These are phyloP conservation scores for Dasysyrphus tricinctus DNA, from an alignment of 2,888 invertebrate species.

Conservation along the genomic window DNA sequence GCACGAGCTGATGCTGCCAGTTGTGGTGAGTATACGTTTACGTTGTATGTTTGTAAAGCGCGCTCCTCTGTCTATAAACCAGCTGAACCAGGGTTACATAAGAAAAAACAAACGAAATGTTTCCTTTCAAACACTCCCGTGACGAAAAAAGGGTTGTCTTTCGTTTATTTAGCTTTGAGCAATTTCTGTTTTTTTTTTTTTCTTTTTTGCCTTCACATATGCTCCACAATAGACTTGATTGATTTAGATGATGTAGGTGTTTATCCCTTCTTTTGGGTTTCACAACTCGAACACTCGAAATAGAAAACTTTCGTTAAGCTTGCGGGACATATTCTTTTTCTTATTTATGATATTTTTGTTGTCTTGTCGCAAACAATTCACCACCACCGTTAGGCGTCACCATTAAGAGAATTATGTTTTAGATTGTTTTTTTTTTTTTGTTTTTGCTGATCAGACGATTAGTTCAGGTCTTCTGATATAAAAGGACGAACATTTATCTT, in stretches of 20 bases:
- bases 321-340: background rate
- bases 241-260: slow-evolving; percentile 29
- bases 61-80: slow-evolving; percentile 9
- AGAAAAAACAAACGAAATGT: background rate
- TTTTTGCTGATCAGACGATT: background rate
- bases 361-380: background rate
- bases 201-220: background rate
- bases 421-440: background rate
- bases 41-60: slow-evolving; percentile 30
- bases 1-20: slow-evolving; percentile 87
- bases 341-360: slow-evolving; percentile 30
- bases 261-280: slow-evolving; percentile 3
- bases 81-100: background rate
- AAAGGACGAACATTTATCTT: background rate
- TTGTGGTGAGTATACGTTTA: slow-evolving; percentile 88
- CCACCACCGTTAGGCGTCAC: background rate
- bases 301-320: background rate
- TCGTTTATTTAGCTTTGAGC: background rate
- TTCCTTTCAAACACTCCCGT: background rate
- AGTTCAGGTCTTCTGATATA: background rate
- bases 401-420: background rate
- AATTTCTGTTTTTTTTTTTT: background rate
- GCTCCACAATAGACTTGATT: slow-evolving; percentile 6
- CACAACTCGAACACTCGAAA: slow-evolving; percentile 1
- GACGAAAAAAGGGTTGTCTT: slow-evolving; percentile 20